These are phyloP conservation scores for Seriola dumerili DNA, from an alignment of 2,113 vertebrate genomes.

Conservation along the genomic window DNA sequence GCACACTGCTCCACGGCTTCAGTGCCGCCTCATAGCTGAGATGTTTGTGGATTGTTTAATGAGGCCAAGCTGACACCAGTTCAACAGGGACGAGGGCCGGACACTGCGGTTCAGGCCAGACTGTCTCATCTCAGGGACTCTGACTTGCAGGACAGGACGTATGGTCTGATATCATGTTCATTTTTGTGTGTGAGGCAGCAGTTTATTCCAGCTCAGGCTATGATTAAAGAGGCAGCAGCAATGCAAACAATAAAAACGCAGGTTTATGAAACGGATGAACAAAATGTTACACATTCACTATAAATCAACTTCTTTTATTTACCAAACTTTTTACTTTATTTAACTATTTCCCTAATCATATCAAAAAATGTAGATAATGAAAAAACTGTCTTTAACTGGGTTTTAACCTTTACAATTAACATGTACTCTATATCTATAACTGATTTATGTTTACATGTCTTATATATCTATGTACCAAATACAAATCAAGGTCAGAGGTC, in stretches of 20 bases:
- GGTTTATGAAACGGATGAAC: neutral
- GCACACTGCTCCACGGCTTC: neutral
- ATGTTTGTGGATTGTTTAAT: constrained; percentile 14
- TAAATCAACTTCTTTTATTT: neutral
- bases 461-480: neutral
- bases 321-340: neutral
- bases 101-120: constrained; percentile 1
- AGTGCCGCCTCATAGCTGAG: constrained; percentile 14
- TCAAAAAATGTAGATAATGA: neutral
- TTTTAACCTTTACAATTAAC: neutral
- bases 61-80: neutral
- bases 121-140: constrained; percentile 7
- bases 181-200: neutral
- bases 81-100: neutral
- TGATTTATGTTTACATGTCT: neutral
- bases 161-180: neutral
- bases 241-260: neutral
- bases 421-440: neutral
- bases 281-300: constrained; percentile 4
- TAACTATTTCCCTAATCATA: neutral
- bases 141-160: neutral
- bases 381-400: neutral
- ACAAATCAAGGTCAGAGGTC: neutral
- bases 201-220: constrained; percentile 14
- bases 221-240: neutral